These are phyloP conservation scores for Pachypsylla venusta DNA, from an alignment of 1,140 invertebrate species.

Conservation along the genomic window DNA sequence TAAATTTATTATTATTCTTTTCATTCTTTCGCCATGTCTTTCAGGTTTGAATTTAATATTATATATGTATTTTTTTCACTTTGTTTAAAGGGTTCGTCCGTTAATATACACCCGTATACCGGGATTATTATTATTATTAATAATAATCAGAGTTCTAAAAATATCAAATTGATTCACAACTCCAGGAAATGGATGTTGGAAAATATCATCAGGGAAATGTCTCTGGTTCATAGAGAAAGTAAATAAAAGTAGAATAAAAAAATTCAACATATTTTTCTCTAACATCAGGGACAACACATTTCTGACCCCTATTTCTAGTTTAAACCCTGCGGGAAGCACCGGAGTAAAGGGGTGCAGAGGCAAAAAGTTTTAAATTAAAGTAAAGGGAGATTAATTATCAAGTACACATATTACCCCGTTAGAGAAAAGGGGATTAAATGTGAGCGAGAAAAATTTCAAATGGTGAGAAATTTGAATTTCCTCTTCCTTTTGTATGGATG, in stretches of 20 bases:
- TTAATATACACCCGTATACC: too few relatives aligned
- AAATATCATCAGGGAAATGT: too few relatives aligned
- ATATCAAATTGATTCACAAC: too few relatives aligned
- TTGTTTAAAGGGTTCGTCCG: too few relatives aligned
- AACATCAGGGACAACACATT: not conserved
- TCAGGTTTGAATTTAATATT: too few relatives aligned
- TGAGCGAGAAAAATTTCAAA: not conserved
- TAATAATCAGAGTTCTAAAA: too few relatives aligned
- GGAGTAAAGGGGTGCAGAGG: not conserved
- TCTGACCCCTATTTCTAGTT: constrained; percentile 6
- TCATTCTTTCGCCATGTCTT: too few relatives aligned
- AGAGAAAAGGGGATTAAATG: constrained; percentile 5
- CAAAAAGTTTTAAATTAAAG: constrained; percentile 9
- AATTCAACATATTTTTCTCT: not conserved
- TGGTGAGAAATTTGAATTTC: not conserved
- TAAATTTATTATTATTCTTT: too few relatives aligned
- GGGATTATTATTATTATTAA: too few relatives aligned
- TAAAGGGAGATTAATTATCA: constrained; percentile 10
- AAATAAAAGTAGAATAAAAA: constrained; percentile 5
- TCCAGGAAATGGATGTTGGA: too few relatives aligned
- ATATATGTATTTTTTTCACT: too few relatives aligned
- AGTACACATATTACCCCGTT: constrained; percentile 9
- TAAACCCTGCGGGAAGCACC: constrained; percentile 5
- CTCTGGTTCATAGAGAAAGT: too few relatives aligned
- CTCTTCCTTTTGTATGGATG: not conserved